Evolutionary conservation across 2,797 vertebrate species (phyloP), one percentile per base, ranked within the genome.

Genomic region (Pampus argenteus): DNA sequence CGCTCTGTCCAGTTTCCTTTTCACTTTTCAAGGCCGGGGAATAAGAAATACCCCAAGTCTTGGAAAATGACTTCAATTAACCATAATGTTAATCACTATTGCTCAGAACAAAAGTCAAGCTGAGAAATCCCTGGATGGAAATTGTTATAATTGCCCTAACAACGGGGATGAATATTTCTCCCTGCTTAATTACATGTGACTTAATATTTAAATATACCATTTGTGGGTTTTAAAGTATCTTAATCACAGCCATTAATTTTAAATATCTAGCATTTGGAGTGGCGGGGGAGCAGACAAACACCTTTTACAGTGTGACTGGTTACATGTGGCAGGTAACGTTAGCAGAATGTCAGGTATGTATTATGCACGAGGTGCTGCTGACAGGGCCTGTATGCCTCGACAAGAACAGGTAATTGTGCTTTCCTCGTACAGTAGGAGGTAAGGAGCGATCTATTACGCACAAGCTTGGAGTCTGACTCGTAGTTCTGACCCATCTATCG

Each of bases 81-180:
- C 94, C 90, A 92, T 96, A 96, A 95, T 96, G 96, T 97, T 98
- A 98, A 98, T 98, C 96, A 97, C 95, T 96, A 95, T 96, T 94
- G 95, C 96, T 95, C 94, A 95, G 95, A 96, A 98, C 94, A 94
- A 96, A 96, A 97, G 95, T 95, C 97, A 97, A 94, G 95, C 96
- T 96, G 96, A 73, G 94, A 97, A 99, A 96, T 98, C 97, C 97
- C 96, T 96, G 93, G 93, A 98, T 97, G 95, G 96, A 99, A 97
- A 97, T 98, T 97, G 96, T 96, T 96, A 94, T 97, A 98, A 98
- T 98, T 95, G 94, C 96, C 95, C 95, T 96, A 97, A 96, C 96
- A 96, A 96, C 94, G 87, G 96, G 96, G 96, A 96, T 81, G 94
- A 96, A 94, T 96, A 95, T 96, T 97, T 97, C 89, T 95, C 95